Evolutionary conservation across 2,113 vertebrate species (phyloP).

Genomic region (Miniopterus natalensis): DNA sequence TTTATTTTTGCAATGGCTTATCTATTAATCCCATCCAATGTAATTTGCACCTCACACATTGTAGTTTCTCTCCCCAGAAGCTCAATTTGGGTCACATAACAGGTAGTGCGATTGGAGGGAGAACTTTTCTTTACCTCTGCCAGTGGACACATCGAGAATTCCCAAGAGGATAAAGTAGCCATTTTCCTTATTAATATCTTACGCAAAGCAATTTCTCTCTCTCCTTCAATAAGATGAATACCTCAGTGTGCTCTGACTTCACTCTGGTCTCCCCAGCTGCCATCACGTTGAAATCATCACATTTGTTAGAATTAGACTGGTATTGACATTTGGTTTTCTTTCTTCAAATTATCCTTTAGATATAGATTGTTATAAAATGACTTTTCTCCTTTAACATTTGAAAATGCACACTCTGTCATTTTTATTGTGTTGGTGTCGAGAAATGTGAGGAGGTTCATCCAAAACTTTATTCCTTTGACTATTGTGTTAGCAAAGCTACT

Average conservation of each 20-base stretch:
- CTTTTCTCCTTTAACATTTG: background rate
- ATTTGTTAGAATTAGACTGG: background rate
- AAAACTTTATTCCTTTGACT: background rate
- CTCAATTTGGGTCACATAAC: conserved; percentile 60
- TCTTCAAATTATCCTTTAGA: background rate
- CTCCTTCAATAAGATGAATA: background rate
- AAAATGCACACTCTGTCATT: background rate
- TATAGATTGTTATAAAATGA: background rate
- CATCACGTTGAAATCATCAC: background rate
- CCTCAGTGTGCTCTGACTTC: background rate
- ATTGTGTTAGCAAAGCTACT: background rate
- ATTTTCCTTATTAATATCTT: background rate
- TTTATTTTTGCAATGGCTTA: background rate
- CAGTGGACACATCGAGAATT: background rate
- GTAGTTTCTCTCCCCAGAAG: conserved; percentile 82
- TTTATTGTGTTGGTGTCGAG: background rate
- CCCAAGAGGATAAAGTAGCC: background rate
- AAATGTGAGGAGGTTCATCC: background rate
- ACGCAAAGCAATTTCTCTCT: background rate
- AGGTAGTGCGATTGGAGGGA: background rate
- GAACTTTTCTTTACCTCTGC: background rate
- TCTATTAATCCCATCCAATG: background rate
- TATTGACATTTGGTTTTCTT: background rate
- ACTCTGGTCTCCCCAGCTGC: background rate
- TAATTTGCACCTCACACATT: background rate